A percentile compares a stretch with the other conserved stretches of the same genome.
Conservation (phyloP, 2,888 invertebrate species). For the Romanomermis culicivorax region DNA sequence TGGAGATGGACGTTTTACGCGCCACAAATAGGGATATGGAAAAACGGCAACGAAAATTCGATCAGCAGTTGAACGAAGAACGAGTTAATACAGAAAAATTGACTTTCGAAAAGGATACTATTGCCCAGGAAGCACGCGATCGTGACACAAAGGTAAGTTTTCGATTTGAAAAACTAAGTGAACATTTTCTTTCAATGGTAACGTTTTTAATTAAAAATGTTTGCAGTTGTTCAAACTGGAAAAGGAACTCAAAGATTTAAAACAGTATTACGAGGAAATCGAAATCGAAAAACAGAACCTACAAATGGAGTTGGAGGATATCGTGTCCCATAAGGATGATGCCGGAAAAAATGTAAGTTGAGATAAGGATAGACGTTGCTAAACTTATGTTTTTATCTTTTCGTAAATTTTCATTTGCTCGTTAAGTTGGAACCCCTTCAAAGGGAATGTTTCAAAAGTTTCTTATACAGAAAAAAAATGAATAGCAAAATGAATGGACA, state of each 20-base stretch:
- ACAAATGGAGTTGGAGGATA: constrained; percentile 80
- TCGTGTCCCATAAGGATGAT: constrained; percentile 86
- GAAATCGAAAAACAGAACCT: constrained; percentile 62
- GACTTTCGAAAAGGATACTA: constrained; percentile 50
- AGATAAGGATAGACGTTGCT: no score
- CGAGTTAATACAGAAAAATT: constrained; percentile 36
- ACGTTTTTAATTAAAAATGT: no score
- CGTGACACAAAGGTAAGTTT: constrained; percentile 62
- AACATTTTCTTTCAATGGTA: neutral
- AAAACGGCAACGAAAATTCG: constrained; percentile 95
- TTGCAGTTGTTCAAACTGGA: constrained; percentile 52
- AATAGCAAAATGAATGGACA: no score
- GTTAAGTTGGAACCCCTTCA: no score
- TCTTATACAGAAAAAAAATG: no score
- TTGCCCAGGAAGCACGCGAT: constrained; percentile 64
- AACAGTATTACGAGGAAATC: constrained; percentile 65
- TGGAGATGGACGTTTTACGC: constrained; percentile 76
- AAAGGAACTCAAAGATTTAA: constrained; percentile 70
- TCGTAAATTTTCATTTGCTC: no score
- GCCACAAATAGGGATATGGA: constrained; percentile 65
- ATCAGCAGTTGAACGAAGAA: constrained; percentile 50
- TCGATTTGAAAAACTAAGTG: neutral
- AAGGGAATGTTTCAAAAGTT: no score
- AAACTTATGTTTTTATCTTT: no score
- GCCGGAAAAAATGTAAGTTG: constrained; percentile 66